Evolutionary conservation across 2,113 vertebrate genomes (phyloP), one percentile per base, ranked within the genome.

Genomic region (Sorex fumeus): DNA sequence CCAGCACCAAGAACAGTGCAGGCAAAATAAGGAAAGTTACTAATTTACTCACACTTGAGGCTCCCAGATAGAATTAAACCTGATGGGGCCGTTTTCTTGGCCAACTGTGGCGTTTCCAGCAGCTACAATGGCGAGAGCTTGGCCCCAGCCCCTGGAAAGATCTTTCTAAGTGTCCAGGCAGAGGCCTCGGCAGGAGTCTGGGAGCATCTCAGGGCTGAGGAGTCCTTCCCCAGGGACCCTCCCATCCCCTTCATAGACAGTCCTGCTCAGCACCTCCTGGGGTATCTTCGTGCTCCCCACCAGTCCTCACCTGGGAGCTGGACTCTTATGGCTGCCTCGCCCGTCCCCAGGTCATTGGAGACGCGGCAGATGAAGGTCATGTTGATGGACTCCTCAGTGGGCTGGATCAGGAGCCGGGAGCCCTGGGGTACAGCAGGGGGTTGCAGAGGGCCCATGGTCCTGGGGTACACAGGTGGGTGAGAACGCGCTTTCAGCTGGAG

Each of bases 281-380:
- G 28, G 64, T 25, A 2, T 66, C 1, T 30, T 11, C 27, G 25
- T 66, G 25, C 64, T 11, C 64, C 64, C 25, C 25, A 50, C 10
- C 30, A 10, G 9, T 12, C 88, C 98, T 98, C 92, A 99, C 98
- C 98, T 97, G 97, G 97, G 87, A 99, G 97, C 2, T 97, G 8
- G 70, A 97, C 8, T 0, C 95, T 91, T 96, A 98, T 84, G 67
- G 98, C 96, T 6, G 94, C 96, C 50, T 69, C 96, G 36, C 95
- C 93, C 0, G 28, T 94, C 6, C 98, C 98, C 0, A 98, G 79
- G 11, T 93, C 87, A 50, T 98, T 99, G 28, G 69, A 97, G 86
- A 97, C 98, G 69, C 96, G 97, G 40, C 99, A 99, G 90, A 98
- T 94, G 43, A 99, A 98, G 8, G 99, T 99, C 11, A 96, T 97